Evolutionary conservation across 2,888 invertebrate genomes (phyloP).

Genomic region (Toxonevra muliebris): DNA sequence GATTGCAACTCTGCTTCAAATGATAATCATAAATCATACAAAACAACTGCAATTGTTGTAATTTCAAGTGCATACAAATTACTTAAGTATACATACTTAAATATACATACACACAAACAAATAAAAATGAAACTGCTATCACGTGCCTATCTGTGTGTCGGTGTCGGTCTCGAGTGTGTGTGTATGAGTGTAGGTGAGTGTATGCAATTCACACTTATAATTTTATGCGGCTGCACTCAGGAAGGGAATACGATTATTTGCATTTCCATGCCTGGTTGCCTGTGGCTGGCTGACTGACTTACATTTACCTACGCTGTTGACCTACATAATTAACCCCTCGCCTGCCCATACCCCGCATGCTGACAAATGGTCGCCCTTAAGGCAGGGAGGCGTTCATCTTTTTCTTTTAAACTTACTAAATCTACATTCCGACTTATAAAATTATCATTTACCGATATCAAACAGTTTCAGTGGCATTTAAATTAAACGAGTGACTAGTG

Average conservation of each 20-base stretch:
- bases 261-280: neutral
- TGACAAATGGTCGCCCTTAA: no score
- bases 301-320: no score
- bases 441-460: no score
- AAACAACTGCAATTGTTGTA: slow-evolving; percentile 37
- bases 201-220: neutral
- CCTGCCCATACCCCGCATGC: no score
- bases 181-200: neutral
- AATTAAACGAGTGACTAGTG: no score
- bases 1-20: neutral
- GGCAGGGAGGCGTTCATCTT: no score
- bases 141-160: neutral
- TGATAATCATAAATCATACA: slow-evolving; percentile 34
- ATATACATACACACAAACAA: neutral
- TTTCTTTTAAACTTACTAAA: no score
- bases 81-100: slow-evolving; percentile 49
- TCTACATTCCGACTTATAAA: no score
- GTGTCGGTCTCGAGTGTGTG: slow-evolving; percentile 2
- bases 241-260: neutral
- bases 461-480: no score
- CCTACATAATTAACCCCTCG: no score
- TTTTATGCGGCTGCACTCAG: neutral
- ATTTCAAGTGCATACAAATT: slow-evolving; percentile 58
- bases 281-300: neutral
- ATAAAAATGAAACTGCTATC: neutral